A percentile compares a stretch with the other conserved stretches of the same genome.
These are phyloP conservation scores for Baryphthengus martii DNA, from an alignment of 2,113 vertebrate genomes.

Conservation along the genomic window DNA sequence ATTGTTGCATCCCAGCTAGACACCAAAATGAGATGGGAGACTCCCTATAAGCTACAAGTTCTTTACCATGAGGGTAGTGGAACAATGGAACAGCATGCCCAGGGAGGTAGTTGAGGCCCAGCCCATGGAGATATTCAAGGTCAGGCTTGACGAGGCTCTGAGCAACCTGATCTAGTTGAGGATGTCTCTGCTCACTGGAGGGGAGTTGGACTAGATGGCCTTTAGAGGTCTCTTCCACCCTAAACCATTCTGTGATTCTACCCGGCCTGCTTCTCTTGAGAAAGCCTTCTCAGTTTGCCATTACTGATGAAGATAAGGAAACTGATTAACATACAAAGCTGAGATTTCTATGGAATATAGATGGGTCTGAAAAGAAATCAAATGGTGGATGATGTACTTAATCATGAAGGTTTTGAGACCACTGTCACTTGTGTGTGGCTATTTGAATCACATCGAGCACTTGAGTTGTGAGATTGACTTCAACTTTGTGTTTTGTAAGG, in stretches of 20 bases:
- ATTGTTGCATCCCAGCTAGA: background rate
- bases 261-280: background rate
- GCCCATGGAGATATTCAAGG: no score
- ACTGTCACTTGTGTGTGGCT: background rate
- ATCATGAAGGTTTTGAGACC: background rate
- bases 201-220: no score
- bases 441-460: background rate
- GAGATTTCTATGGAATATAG: background rate
- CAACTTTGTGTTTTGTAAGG: background rate
- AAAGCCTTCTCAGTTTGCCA: background rate
- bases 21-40: background rate
- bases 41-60: background rate
- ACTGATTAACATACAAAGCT: background rate
- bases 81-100: no score
- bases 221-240: no score
- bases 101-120: no score
- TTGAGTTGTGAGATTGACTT: background rate
- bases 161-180: no score
- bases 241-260: no score
- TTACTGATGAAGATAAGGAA: background rate
- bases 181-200: no score
- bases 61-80: no score
- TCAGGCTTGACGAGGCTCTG: no score
- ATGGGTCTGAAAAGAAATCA: background rate
- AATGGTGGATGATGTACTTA: background rate